Percentiles rank a stretch among this genome's conserved stretches.
These are phyloP conservation scores for Gyps fulvus DNA, from an alignment of 2,113 vertebrate species.

Conservation along the genomic window DNA sequence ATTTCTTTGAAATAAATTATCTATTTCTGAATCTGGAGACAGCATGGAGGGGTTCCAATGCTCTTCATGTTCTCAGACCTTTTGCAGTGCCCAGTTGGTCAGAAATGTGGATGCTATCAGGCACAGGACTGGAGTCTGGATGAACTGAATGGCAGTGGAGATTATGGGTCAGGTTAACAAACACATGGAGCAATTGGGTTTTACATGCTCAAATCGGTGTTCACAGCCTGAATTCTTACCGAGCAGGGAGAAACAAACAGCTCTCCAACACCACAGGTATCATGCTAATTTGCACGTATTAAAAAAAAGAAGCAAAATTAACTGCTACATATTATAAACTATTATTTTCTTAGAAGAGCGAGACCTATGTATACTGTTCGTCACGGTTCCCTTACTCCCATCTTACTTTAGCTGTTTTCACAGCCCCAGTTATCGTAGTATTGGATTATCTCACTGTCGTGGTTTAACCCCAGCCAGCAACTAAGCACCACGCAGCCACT, in stretches of 20 bases:
- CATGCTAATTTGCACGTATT: background rate
- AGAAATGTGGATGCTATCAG: constrained; percentile 63
- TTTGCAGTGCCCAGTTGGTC: constrained; percentile 71
- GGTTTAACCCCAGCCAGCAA: too few relatives aligned
- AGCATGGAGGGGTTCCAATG: constrained; percentile 70
- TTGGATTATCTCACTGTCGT: background rate
- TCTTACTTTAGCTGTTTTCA: background rate
- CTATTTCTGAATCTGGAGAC: constrained; percentile 76
- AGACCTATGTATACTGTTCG: background rate
- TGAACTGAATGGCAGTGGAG: constrained; percentile 37
- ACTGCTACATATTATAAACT: background rate
- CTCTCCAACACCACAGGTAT: background rate
- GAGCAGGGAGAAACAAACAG: background rate
- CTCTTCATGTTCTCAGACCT: constrained; percentile 73
- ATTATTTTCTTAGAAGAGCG: background rate
- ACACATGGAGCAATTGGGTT: background rate
- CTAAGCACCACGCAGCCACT: too few relatives aligned
- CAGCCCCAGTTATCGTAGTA: background rate
- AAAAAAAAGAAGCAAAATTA: background rate
- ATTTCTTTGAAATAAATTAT: background rate
- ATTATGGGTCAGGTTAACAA: background rate
- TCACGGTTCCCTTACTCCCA: background rate
- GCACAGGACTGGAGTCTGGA: constrained; percentile 73
- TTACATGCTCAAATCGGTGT: background rate
- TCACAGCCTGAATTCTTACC: background rate